These are phyloP conservation scores for Brachymystax lenok DNA, from an alignment of 2,797 vertebrate genomes.

Conservation along the genomic window DNA sequence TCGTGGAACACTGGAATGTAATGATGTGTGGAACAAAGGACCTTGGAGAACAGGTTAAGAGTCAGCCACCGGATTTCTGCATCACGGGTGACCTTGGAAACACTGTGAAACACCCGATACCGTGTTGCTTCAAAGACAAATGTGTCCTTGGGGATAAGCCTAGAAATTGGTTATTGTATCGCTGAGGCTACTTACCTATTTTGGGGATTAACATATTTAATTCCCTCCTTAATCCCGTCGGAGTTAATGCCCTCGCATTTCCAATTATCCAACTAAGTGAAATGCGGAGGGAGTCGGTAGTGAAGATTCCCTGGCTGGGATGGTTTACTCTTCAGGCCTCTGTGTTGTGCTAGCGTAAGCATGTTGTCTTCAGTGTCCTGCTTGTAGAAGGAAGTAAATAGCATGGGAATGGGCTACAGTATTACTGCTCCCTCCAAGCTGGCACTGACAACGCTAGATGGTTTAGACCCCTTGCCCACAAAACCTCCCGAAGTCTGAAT, in stretches of 20 bases:
- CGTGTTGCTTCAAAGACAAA: constrained; percentile 80
- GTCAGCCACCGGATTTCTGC: constrained; percentile 67
- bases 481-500: no score
- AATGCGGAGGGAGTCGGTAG: constrained; percentile 72
- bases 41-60: constrained; percentile 76
- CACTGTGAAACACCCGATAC: constrained; percentile 69
- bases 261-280: constrained; percentile 85
- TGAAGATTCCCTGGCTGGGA: constrained; percentile 66
- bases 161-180: constrained; percentile 88
- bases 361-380: not conserved
- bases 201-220: constrained; percentile 88
- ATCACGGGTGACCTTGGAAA: constrained; percentile 79
- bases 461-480: no score
- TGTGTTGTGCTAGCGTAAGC: constrained; percentile 40
- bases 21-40: constrained; percentile 74
- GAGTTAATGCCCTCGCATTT: constrained; percentile 85
- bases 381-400: not conserved
- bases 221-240: constrained; percentile 83
- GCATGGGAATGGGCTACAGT: not conserved
- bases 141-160: constrained; percentile 83
- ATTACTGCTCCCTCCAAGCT: not conserved
- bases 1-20: constrained; percentile 55
- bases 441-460: not conserved
- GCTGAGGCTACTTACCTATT: constrained; percentile 86
- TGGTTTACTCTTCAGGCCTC: constrained; percentile 67